Evolutionary conservation across 2,797 vertebrate species (phyloP).

Genomic region (Aplochiton taeniatus): DNA sequence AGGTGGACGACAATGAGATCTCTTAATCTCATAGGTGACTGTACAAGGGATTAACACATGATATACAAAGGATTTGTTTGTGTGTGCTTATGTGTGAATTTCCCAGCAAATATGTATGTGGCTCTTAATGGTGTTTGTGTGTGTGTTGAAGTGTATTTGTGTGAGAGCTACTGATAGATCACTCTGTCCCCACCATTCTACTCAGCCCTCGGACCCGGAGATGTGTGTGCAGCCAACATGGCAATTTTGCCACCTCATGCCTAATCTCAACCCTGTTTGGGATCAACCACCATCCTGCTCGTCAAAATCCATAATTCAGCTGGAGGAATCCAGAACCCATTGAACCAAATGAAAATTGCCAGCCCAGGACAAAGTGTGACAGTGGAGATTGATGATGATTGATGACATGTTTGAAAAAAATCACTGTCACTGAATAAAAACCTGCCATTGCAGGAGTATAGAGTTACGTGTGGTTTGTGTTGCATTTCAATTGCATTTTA

Average conservation of each 20-base stretch:
- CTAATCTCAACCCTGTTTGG: neutral
- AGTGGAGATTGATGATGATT: neutral
- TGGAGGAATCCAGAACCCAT: neutral
- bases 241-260: neutral
- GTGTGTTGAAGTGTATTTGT: slow-evolving; percentile 9
- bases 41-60: too few relatives aligned
- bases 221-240: neutral
- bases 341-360: neutral
- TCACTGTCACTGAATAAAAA: neutral
- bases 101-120: too few relatives aligned
- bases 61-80: neutral
- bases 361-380: neutral
- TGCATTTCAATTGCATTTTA: too few relatives aligned
- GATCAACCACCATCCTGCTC: neutral
- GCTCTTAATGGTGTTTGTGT: slow-evolving; percentile 4
- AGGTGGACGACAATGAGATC: slow-evolving; percentile 3
- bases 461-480: too few relatives aligned
- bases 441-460: neutral
- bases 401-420: neutral
- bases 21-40: neutral
- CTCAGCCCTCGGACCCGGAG: slow-evolving; percentile 1
- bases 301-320: slow-evolving; percentile 5
- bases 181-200: slow-evolving; percentile 1
- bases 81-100: slow-evolving; percentile 18
- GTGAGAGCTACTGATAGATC: slow-evolving; percentile 30